These are phyloP conservation scores for Pangasius sanitwongsei DNA, from an alignment of 2,797 vertebrate species.

Conservation along the genomic window DNA sequence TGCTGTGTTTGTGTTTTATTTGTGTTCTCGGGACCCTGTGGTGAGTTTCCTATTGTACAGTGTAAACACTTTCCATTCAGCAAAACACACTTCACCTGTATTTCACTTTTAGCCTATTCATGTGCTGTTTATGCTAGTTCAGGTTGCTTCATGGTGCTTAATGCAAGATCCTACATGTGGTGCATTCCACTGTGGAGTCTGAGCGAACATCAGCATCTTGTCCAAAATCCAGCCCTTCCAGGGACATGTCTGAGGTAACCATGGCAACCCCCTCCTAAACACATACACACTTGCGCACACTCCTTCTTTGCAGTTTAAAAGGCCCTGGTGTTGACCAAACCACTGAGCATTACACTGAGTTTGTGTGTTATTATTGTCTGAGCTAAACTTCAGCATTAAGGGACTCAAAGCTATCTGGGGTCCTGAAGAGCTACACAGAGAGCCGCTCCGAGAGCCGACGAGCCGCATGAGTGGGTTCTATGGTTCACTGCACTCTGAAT, in stretches of 20 bases:
- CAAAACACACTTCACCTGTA: neutral
- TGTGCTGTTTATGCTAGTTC: neutral
- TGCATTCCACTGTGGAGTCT: neutral
- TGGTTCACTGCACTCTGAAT: conserved; percentile 30
- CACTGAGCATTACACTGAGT: conserved; percentile 4
- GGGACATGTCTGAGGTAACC: conserved; percentile 2
- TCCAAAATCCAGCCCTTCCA: neutral
- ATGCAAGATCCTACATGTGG: neutral
- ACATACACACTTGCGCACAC: neutral
- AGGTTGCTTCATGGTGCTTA: neutral
- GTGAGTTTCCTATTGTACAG: neutral
- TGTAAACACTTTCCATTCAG: neutral
- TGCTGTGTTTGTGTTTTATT: conserved; percentile 12
- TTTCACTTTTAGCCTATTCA: neutral
- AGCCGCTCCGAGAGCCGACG: neutral
- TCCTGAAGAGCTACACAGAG: conserved; percentile 39
- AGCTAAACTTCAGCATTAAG: conserved; percentile 28
- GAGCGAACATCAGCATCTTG: conserved; percentile 40
- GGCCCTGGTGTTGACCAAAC: conserved; percentile 15
- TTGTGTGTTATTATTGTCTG: conserved; percentile 22
- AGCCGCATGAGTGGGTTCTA: conserved; percentile 40
- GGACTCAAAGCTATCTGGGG: conserved; percentile 29
- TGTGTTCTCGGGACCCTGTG: neutral
- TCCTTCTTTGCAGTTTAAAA: conserved; percentile 11
- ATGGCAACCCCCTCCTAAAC: neutral